Evolutionary conservation across 1,140 invertebrate species (phyloP), one percentile per base, ranked within the genome.

Genomic region (Drosophila dunni): DNA sequence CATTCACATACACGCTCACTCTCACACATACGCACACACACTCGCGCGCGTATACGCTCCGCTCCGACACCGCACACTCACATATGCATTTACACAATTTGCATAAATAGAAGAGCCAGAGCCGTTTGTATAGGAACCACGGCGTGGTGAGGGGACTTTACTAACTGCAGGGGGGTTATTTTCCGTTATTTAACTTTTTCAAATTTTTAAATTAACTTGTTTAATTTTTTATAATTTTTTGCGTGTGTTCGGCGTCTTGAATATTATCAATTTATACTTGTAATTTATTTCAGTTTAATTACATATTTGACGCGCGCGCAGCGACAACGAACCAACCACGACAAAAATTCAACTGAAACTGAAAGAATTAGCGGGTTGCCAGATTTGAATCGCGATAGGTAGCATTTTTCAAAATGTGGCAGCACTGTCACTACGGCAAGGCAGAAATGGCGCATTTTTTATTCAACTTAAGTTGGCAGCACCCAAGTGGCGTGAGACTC

Each of bases 171-270:
- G 67, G 58, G 64, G 29, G 54, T 38, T 54, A 64, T 74, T 85
- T 80, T 71, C 42, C 73, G 66, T 82, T 45, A 71, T 56, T 71
- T 60, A 63, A 56, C 45, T 58, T 66, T 60, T 44, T 62, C 56
- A 15, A 17, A 45, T 29, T 40, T 11, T 11, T 54, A 34, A 17
- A 36, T 38, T 61, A 53, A 13, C 20, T 70, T 60, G 56, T 42
- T 73, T 40, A 20, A 11, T 29, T 51, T 51, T 36, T 15, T 24
- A 38, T 38, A 20, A 64, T 63, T 82, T 77, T 70, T 86, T 29
- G 79, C 75, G 77, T 86, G 83, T 86, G 81, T 86, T 88, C 83
- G 83, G 83, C 83, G 83, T 88, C 78, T 82, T 88, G 36, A 67
- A 73, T 73, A 72, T 68, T 68, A 73, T 68, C 51, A 71, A 71